Base-by-base conservation (phyloP, 2,888 invertebrate species). In the Gymnoscelis rufifasciata region DNA sequence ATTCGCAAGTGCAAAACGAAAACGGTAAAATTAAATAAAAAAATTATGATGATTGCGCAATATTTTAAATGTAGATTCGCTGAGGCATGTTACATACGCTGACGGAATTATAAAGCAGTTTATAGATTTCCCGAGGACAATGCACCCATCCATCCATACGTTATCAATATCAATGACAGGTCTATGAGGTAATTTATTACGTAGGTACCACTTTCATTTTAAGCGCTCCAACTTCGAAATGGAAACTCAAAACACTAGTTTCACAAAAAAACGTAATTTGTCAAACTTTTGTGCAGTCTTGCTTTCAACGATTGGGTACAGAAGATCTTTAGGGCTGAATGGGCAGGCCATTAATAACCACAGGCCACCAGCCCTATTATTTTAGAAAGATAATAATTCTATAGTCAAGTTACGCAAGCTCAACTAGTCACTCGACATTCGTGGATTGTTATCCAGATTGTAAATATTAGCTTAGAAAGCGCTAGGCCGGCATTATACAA, bases 261-360 rank as follows among this genome's bases (percentile, higher is more conserved):
- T 14, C 14, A 31, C 31, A 36, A 14, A 27, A 37, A 31, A 15
- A 11, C 26, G 14, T 52, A 42, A 42, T 47, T 50, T 41, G 50
- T 56, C 51, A 58, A 36, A 46, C 12, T 13, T 38, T 36, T 35
- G 40, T 45, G 42, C 48, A 39, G 51, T 27, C 27, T 30, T 43
- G 15, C 13, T 27, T 8, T 8, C 27, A 42, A 40, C 31, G 30
- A 23, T 45, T 41, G 31, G 30, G 37, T 45, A 26, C 10, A 13
- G 30, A 29, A 23, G 19, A 12, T 37, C 14, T 33, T 31, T n/a
- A 31, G 4, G 49, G 59, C 60, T 56, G 58, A 48, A 71, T 71
- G 71, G 66, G 61, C 65, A 59, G n/a, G 26, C 8, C 59, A 44
- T 56, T 47, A 48, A 48, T 54, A 49, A 52, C 45, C 35, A 52